Base-by-base conservation (phyloP, 1,140 invertebrate species). In the Heliconius hermathena region DNA sequence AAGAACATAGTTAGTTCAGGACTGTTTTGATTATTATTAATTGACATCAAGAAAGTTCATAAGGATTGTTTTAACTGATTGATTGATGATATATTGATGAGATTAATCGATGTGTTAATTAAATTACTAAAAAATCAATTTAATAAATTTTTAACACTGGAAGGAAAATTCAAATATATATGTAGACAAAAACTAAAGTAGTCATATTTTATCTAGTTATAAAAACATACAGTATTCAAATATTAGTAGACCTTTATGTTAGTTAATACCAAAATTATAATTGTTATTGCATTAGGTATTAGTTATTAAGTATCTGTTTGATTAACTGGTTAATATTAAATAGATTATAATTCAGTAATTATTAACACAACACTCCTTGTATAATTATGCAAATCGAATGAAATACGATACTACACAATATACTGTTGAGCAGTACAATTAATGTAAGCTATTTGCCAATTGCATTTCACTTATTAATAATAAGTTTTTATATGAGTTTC, bases 341-440 rank as follows among this genome's bases (percentile, higher is more conserved):
- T 66, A 29, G 60, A 66, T 66, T 66, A 66, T 66, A 66, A 66
- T 66, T 66, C 26, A 66, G 26, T 66, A 66, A 66, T 66, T 26
- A 66, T 29, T 66, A 66, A 66, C 60, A 66, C 26, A 66, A 66
- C 26, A 66, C 60, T 66, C 60, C 60, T 66, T 66, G 60, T 66
- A 66, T 66, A 66, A 66, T 66, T 66, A 66, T 66, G 60, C 60
- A 66, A 66, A 66, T 66, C 60, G 13, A 66, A 66, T 66, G 13
- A 26, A 3, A 66, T 66, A 66, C 60, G 16, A 66, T 66, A 66
- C 29, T 29, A 66, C 13, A 29, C 60, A 29, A 29, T 66, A 26
- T 66, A 26, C 13, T 66, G 60, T 66, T 66, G 60, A 66, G 22
- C 22, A 29, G 60, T 66, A 60, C n/a, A 60, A 26, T 60, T 60